A percentile compares a stretch with the other conserved stretches of the same genome.
Evolutionary conservation across 2,888 invertebrate species (phyloP).

Genomic region (Myopa testacea): DNA sequence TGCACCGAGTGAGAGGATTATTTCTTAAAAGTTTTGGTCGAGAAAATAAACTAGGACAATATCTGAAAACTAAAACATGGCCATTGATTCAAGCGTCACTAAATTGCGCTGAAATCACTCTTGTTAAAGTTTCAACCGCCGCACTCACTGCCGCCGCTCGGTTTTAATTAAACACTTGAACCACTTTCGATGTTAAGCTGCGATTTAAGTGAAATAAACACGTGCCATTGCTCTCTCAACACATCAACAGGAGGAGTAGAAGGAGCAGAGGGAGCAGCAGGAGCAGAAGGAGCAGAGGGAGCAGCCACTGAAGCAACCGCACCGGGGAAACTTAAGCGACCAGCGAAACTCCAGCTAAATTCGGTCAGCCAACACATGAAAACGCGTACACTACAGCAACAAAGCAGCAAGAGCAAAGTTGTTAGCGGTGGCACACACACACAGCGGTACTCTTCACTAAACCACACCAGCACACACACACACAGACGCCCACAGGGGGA

Average conservation of each 20-base stretch:
- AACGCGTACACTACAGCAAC: neutral
- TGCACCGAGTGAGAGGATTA: too few species aligned
- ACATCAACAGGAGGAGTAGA: neutral
- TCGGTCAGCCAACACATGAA: neutral
- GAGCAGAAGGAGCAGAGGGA: neutral
- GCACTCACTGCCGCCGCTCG: neutral
- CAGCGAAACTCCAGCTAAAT: neutral
- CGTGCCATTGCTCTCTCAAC: neutral
- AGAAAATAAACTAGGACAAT: too few species aligned
- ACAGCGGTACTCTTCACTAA: too few species aligned
- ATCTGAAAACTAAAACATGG: too few species aligned
- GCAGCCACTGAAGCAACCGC: neutral
- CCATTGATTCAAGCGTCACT: too few species aligned
- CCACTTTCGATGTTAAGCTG: neutral
- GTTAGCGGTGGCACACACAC: neutral
- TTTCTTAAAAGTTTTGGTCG: too few species aligned
- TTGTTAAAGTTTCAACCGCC: too few species aligned
- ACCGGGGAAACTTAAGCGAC: neutral
- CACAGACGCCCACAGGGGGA: too few species aligned
- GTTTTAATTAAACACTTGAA: slow-evolving; percentile 3
- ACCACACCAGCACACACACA: neutral
- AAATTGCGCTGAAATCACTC: too few species aligned
- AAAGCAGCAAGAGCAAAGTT: neutral
- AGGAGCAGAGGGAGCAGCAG: neutral
- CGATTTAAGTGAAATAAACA: slow-evolving; percentile 7